These are phyloP conservation scores for Patella ulyssiponensis DNA, from an alignment of 2,888 invertebrate species.

Conservation along the genomic window DNA sequence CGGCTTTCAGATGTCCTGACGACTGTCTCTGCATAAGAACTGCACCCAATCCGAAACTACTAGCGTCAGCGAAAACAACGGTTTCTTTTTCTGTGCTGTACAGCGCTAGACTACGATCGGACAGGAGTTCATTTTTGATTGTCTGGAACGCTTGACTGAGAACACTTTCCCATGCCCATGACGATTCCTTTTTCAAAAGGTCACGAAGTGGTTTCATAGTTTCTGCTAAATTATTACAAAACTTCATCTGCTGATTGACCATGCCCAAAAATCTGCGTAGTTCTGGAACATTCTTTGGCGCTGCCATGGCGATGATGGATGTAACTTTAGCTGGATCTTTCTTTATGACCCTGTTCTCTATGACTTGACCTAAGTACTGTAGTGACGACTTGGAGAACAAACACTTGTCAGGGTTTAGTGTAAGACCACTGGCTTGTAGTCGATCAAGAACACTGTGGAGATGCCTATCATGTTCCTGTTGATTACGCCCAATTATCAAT, in stretches of 20 bases:
- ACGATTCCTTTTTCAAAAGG: not conserved
- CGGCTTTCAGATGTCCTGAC: not conserved
- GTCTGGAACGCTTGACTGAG: not conserved
- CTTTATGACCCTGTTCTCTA: conserved; percentile 22
- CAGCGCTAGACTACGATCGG: not conserved
- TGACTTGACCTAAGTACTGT: conserved; percentile 37
- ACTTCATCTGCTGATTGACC: too few species aligned
- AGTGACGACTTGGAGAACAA: conserved; percentile 24
- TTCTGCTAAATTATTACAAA: not conserved
- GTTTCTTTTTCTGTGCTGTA: not conserved
- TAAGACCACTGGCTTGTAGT: conserved; percentile 23
- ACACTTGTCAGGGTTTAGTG: conserved; percentile 36
- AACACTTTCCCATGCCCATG: not conserved
- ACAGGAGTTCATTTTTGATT: not conserved
- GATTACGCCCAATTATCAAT: conserved; percentile 22
- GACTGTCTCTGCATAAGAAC: not conserved
- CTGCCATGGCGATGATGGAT: too few species aligned
- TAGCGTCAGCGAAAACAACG: not conserved
- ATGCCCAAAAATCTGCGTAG: too few species aligned
- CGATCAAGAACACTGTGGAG: conserved; percentile 10
- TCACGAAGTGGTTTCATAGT: not conserved
- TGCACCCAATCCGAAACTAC: not conserved
- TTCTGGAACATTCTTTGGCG: too few species aligned
- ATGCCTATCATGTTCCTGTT: conserved; percentile 26
- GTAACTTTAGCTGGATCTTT: conserved; percentile 18